A percentile compares a stretch with the other conserved stretches of the same genome.
phyloP scores from a whole-genome alignment of 2,797 vertebrate genomes.

The Hydrophis major region DNA sequence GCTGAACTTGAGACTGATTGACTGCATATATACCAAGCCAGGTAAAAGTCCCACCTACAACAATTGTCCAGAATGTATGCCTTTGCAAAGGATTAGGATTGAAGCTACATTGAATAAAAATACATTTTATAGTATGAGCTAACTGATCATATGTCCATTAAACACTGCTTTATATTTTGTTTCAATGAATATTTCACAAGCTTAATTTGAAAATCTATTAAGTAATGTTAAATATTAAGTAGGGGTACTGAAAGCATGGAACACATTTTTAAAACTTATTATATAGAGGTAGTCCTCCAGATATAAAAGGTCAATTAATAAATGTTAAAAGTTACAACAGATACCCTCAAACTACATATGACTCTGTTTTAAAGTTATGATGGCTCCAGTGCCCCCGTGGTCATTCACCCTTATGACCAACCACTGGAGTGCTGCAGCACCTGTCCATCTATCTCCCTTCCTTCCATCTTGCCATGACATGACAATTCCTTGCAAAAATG shows the following conservation, averaged over 20 bases:
- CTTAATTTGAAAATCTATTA: neutral
- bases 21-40: constrained; percentile 87
- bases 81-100: constrained; percentile 85
- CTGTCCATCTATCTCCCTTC: neutral
- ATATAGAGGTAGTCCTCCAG: neutral
- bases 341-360: neutral
- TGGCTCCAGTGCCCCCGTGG: neutral
- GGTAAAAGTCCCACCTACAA: constrained; percentile 84
- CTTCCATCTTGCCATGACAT: neutral
- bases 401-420: neutral
- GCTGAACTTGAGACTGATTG: constrained; percentile 94
- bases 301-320: neutral
- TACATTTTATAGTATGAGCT: neutral
- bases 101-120: constrained; percentile 76
- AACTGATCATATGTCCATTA: neutral
- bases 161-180: neutral
- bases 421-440: neutral
- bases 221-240: neutral
- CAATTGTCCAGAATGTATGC: constrained; percentile 93
- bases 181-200: constrained; percentile 4
- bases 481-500: neutral
- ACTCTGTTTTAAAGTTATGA: neutral
- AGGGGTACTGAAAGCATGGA: neutral
- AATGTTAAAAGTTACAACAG: neutral
- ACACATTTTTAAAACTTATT: neutral